Base-by-base conservation (phyloP, 2,888 invertebrate genomes). In the Acronicta psi region DNA sequence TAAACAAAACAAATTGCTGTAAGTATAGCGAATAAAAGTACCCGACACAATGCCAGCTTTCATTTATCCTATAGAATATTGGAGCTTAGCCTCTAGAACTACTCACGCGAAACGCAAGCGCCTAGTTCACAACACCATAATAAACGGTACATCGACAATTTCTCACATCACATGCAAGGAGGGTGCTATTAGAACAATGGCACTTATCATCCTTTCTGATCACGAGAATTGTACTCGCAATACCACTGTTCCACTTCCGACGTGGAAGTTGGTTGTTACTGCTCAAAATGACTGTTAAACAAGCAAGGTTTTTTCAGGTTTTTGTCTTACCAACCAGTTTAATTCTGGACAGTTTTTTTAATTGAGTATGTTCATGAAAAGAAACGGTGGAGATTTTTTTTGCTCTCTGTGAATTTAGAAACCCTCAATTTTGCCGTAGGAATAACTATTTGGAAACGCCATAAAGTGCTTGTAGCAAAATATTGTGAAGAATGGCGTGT, bases 181-280 rank as follows among this genome's bases (percentile, higher is more conserved):
- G 85, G 84, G 84, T 77, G 79, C 73, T 60, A 43, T 47, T 57
- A 34, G 75, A 80, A 88, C 89, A 89, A 89, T 87, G 71, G 81
- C 29, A 31, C 74, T 69, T 87, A 89, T 89, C 89, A 83, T 72
- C 84, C 83, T 87, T 85, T 87, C 86, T 84, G 85, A 89, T 89
- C 89, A 78, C 80, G 83, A 79, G 83, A 82, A 81, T 78, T 59
- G 49, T 62, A 65, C 68, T 68, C 69, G 85, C 85, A 85, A 84
- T 84, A 66, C 77, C 55, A 58, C 68, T 68, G 73, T 69, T 57
- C 75, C 42, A 82, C 81, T 85, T 85, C 86, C 86, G 80, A 74
- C 64, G 51, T 68, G 73, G 72, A 73, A 72, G 51, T 73, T 38
- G 53, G 60, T 29, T 37, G 49, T 59, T 56, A 25, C n/a, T 8